These are phyloP conservation scores for Podarcis lilfordi DNA, from an alignment of 2,797 vertebrate species.

Conservation along the genomic window DNA sequence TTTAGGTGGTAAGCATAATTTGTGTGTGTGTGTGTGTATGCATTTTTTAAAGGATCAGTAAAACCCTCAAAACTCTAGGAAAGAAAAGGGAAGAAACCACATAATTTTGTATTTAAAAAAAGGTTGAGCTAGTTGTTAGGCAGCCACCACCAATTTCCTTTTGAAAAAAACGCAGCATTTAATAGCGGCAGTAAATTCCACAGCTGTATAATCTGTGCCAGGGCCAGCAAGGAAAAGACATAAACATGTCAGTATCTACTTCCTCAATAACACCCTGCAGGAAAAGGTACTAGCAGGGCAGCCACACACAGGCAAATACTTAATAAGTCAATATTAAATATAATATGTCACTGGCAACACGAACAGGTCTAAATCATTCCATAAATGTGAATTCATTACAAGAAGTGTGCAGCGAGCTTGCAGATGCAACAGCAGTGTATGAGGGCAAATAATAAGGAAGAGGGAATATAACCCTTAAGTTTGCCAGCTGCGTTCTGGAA, in stretches of 20 bases:
- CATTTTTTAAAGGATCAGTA: neutral
- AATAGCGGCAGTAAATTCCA: conserved; percentile 32
- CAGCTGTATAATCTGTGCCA: conserved; percentile 20
- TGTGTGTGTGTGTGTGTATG: too few relatives aligned
- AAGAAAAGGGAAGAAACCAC: conserved; percentile 10
- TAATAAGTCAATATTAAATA: conserved; percentile 37
- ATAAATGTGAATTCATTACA: neutral
- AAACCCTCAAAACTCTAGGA: conserved; percentile 16
- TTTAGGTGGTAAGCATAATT: neutral
- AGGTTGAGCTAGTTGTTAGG: conserved; percentile 22
- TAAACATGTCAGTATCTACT: conserved; percentile 49
- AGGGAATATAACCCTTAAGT: conserved; percentile 18
- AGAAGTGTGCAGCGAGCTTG: neutral
- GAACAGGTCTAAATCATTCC: conserved; percentile 23
- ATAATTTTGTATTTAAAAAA: neutral
- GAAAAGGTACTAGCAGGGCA: conserved; percentile 20
- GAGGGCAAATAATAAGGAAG: neutral
- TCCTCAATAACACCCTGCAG: conserved; percentile 28
- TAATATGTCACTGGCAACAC: conserved; percentile 11
- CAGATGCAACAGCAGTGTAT: neutral
- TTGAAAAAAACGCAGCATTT: conserved; percentile 9
- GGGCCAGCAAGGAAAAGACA: conserved; percentile 25
- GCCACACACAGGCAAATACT: conserved; percentile 33
- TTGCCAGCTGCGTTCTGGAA: conserved; percentile 12
- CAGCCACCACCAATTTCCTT: conserved; percentile 26